A percentile compares a stretch with the other conserved stretches of the same genome.
phyloP scores from a whole-genome alignment of 2,888 invertebrate genomes.

The Mythimna impura region DNA sequence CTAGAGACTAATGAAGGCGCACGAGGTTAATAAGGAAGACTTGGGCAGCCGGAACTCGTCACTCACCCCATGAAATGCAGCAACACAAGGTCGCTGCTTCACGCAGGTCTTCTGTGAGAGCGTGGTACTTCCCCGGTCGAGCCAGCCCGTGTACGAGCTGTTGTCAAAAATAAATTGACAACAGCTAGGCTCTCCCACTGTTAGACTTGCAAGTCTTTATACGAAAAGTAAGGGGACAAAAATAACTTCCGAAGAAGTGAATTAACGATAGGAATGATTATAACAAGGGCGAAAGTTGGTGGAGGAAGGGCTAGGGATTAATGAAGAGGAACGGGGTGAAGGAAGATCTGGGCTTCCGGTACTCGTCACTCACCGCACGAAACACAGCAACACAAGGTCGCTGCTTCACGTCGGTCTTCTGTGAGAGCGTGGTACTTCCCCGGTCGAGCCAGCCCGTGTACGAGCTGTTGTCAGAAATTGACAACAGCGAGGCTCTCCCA shows the following conservation, averaged over 20 bases:
- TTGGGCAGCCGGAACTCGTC: constrained; percentile 21
- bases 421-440: constrained; percentile 44
- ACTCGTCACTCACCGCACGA: constrained; percentile 26
- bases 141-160: constrained; percentile 19
- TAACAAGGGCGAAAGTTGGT: background rate
- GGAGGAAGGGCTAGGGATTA: no score
- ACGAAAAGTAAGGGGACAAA: background rate
- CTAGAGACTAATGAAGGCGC: background rate
- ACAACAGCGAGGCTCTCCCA: background rate
- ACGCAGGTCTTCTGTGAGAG: constrained; percentile 23
- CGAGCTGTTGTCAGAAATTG: background rate
- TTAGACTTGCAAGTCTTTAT: background rate
- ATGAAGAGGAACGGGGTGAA: background rate
- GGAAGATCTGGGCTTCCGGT: background rate
- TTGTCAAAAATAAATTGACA: background rate
- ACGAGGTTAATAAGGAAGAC: background rate
- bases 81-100: constrained; percentile 3
- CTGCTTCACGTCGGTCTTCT: background rate
- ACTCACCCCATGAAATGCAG: constrained; percentile 16
- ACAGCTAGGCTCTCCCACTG: constrained; percentile 30
- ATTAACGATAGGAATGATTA: background rate
- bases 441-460: constrained; percentile 19
- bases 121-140: constrained; percentile 43
- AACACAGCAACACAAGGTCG: constrained; percentile 7
- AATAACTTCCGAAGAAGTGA: background rate